Base-by-base conservation (phyloP, 1,140 invertebrate genomes). In the Drosophila triauraria region DNA sequence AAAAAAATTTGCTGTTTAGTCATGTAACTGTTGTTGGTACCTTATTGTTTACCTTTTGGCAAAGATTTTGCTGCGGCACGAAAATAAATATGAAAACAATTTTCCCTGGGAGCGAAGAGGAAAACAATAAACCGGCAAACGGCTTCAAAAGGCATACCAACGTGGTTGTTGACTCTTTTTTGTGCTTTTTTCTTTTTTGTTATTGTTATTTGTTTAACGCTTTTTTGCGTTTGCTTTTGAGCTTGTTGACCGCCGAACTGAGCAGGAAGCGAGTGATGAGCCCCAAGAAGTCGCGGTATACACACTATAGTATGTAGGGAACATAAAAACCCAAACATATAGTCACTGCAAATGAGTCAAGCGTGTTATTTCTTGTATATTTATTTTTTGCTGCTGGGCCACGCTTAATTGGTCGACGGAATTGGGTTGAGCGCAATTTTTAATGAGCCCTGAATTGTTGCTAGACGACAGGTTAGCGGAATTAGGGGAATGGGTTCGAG, bases 161-260 rank as follows among this genome's bases (percentile, higher is more conserved):
- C 51, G 71, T 90, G 85, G 84, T 88, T 88, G 82, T 90, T 88
- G 85, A 90, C 85, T 90, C 61, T 82, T 75, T 86, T 75, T 82
- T 58, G 32, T 42, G 5, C 43, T 68, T 54, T 9, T 61, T 62
- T 57, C 20, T 47, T 51, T 64, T 44, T 17, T 70, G 40, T 68
- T 78, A 53, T 81, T 82, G 53, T 63, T 61, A 40, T 71, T 81
- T 80, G 30, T 53, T 62, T 75, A 84, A 67, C 63, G 46, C 61
- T 65, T 80, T 68, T 78, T 70, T 69, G 59, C 61, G 38, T 64
- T 61, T 51, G 60, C 70, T 67, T 77, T 74, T 67, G 67, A 46
- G 44, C 68, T 71, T 57, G 68, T 70, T 71, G 64, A 71, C 68
- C 68, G 43, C 43, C 65, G 58, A 68, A 60, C 62, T 35, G 63